Percentiles rank a stretch among this genome's conserved stretches.
Conservation (phyloP, 2,113 vertebrate genomes). For the Zapornia atra region DNA sequence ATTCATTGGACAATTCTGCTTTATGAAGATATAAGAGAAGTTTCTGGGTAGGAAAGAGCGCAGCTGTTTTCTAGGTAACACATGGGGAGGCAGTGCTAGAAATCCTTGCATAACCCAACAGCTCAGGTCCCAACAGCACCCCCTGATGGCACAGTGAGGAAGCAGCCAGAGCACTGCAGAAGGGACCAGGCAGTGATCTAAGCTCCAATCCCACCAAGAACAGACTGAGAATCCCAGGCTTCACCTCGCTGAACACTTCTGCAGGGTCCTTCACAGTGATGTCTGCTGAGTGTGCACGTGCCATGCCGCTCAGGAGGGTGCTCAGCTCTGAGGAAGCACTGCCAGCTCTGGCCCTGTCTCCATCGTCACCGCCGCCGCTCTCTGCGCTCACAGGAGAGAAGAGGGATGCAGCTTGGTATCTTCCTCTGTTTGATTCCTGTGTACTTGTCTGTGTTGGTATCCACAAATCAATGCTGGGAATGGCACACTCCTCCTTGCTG, state of each 20-base stretch:
- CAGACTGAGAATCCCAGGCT: not conserved
- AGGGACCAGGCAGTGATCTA: not conserved
- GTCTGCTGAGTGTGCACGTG: accelerated
- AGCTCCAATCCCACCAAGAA: not conserved
- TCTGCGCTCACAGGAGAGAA: not conserved
- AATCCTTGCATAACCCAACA: not conserved
- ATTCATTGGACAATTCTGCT: not conserved
- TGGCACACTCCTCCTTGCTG: not conserved
- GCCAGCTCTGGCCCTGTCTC: not conserved
- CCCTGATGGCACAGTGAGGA: not conserved
- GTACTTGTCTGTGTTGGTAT: conserved; percentile 59
- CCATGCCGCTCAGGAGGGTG: not conserved
- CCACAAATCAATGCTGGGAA: conserved; percentile 82
- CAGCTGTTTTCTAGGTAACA: not conserved
- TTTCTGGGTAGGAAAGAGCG: not conserved
- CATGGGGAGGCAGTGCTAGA: not conserved
- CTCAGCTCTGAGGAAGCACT: accelerated
- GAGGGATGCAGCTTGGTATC: not conserved
- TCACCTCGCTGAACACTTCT: conserved; percentile 35
- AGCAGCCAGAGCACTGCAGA: not conserved
- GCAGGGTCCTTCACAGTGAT: not conserved
- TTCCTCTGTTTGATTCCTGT: not conserved
- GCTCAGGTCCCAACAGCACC: not conserved
- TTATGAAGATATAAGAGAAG: not conserved
- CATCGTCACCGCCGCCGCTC: not conserved